Base-by-base conservation (phyloP, 2,113 vertebrate genomes). In the Lethenteron reissneri region DNA sequence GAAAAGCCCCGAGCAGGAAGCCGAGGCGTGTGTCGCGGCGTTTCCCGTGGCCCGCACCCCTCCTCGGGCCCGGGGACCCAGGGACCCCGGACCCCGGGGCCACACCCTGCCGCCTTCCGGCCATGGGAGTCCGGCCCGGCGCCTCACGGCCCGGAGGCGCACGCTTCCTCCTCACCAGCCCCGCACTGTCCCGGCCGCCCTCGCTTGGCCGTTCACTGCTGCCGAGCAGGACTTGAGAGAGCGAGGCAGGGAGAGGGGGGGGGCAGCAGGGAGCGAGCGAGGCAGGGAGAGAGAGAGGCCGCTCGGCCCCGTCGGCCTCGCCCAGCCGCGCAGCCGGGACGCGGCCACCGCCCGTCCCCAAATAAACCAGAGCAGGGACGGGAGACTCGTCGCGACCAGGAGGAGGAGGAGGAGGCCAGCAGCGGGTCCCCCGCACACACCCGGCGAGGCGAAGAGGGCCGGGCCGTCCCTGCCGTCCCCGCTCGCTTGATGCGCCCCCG, bases 371-470 rank as follows among this genome's bases (percentile, higher is more conserved):
- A 41, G 25, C 25, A 3, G 25, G 25, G 25, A 41, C 25, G 25
- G 25, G 25, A 41, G 3, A 41, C 5, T 41, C 25, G 5, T 4
- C 25, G 4, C 25, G 25, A 41, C 25, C 76, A 75, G 77, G 77
- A 78, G 70, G 76, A 75, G 70, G 74, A 71, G 15, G 71, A n/a
- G n/a, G n/a, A n/a, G n/a, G n/a, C 72, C 73, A 69, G 78, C 79
- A 76, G 75, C 78, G 77, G 78, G n/a, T 75, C 77, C 71, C 74
- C 12, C 21, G 73, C 14, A 71, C 25, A 57, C 25, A 57, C 72
- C 73, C 64, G 74, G 71, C 58, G 83, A 78, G 75, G 76, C 80
- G 70, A 72, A 78, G 79, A 77, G 76, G 70, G 71, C 73, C 72
- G 56, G 68, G 70, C n/a, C 58, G 70, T 73, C 75, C 74, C 17